These are phyloP conservation scores for Rhipidura dahli DNA, from an alignment of 2,113 vertebrate genomes.

Conservation along the genomic window DNA sequence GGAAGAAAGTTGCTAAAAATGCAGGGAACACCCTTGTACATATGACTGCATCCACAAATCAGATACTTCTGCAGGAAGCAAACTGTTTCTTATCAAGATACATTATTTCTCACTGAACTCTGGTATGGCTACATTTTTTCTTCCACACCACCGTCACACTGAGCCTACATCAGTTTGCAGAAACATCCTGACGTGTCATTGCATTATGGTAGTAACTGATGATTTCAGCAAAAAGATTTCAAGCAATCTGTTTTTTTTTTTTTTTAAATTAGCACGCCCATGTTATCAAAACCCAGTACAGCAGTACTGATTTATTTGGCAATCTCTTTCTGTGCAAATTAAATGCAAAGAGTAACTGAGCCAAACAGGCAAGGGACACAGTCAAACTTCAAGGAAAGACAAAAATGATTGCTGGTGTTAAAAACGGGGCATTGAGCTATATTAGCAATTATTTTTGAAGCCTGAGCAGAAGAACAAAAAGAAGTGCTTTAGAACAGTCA, in stretches of 20 bases:
- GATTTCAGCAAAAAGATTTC: not conserved
- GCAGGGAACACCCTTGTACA: not conserved
- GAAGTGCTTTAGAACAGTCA: not conserved
- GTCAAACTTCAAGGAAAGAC: not conserved
- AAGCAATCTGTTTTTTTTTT: not conserved
- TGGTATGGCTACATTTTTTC: not conserved
- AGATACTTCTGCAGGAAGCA: not conserved
- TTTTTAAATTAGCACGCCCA: not conserved
- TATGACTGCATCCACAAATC: not conserved
- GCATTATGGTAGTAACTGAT: not conserved
- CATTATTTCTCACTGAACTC: not conserved
- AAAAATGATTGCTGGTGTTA: not conserved
- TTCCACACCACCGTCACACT: not conserved
- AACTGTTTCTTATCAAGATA: not conserved
- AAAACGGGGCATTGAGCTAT: not conserved
- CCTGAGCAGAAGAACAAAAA: not conserved
- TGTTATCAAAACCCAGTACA: not conserved
- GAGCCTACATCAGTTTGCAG: not conserved
- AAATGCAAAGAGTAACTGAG: not conserved
- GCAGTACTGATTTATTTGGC: not conserved
- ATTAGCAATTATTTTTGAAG: not conserved
- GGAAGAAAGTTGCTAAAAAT: not conserved
- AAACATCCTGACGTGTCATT: not conserved
- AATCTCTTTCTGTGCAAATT: not conserved
- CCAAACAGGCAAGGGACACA: not conserved